Evolutionary conservation across 2,797 vertebrate genomes (phyloP), one percentile per base, ranked within the genome.

Genomic region (Microtus obscurus): DNA sequence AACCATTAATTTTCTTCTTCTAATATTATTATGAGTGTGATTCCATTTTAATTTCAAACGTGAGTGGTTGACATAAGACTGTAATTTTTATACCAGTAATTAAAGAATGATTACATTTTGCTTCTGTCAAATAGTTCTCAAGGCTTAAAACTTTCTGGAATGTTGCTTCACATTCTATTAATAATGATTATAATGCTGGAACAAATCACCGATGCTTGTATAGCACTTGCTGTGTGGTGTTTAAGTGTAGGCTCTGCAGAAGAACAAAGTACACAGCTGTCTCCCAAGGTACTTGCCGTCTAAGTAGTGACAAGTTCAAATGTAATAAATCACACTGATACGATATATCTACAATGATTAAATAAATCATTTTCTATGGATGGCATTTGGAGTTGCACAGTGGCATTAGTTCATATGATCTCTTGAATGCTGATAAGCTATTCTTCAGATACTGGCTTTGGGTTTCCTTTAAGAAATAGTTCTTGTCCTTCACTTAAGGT

Each of bases 61-160:
- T 95, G 78, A 93, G 56, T 95, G 73, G 74, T 89, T 95, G 78
- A 93, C 96, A 76, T 61, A 94, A 89, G 73, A 95, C 71, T 43
- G 27, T 7, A 94, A 93, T 96, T 97, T 98, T 98, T 95, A 93
- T 82, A 59, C 56, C 27, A 63, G 56, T 95, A 91, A 85, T 95
- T 96, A 94, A 96, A 96, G 45, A 95, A 95, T 93, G 80, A 95
- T 95, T 96, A 86, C 27, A 95, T 96, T 98, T 97, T 95, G 65
- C 90, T 96, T 97, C 92, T 96, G 74, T 96, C 86, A 96, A 97
- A 45, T 93, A 95, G 95, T 94, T 91, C 85, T 92, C 40, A 95
- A 67, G 27, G 56, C 67, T 95, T 96, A 96, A 89, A 82, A 81
- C 96, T 91, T 97, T 77, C 87, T 73, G 45, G 69, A 95, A 90